phyloP scores from a whole-genome alignment of 2,888 invertebrate genomes.

The Smittia sp. region DNA sequence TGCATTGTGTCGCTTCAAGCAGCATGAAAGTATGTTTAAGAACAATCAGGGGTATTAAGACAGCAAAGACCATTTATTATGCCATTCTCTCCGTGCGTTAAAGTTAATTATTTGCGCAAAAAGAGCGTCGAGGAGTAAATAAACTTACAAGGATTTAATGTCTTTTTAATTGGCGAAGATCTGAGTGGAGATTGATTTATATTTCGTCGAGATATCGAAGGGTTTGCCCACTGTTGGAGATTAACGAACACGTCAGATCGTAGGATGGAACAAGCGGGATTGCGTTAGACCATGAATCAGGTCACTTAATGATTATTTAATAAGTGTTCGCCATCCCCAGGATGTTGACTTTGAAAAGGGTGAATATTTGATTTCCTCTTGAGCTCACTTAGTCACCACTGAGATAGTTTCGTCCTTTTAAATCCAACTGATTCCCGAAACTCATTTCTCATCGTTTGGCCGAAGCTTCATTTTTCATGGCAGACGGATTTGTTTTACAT shows the following conservation, averaged over 20 bases:
- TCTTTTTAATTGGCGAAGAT: slow-evolving; percentile 26
- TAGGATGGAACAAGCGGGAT: neutral
- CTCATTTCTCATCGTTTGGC: neutral
- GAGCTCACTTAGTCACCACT: slow-evolving; percentile 16
- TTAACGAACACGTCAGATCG: neutral
- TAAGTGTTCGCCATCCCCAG: slow-evolving; percentile 4
- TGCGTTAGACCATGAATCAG: neutral
- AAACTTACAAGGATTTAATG: slow-evolving; percentile 38
- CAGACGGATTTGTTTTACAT: no score
- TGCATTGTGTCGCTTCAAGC: neutral
- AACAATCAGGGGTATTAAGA: slow-evolving; percentile 1
- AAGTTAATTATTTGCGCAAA: slow-evolving; percentile 28
- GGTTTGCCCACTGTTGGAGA: neutral
- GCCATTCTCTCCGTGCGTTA: slow-evolving; percentile 20
- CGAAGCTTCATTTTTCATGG: no score
- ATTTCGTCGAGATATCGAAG: neutral
- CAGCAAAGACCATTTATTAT: neutral
- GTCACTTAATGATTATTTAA: slow-evolving; percentile 38
- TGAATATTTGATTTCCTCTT: neutral
- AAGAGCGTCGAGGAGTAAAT: slow-evolving; percentile 10
- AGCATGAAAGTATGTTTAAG: neutral
- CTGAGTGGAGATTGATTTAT: slow-evolving; percentile 31
- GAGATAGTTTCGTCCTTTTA: slow-evolving; percentile 1
- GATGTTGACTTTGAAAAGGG: neutral
- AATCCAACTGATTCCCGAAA: neutral